These are phyloP conservation scores for Saiga tatarica DNA, from an alignment of 2,113 vertebrate species.

Conservation along the genomic window DNA sequence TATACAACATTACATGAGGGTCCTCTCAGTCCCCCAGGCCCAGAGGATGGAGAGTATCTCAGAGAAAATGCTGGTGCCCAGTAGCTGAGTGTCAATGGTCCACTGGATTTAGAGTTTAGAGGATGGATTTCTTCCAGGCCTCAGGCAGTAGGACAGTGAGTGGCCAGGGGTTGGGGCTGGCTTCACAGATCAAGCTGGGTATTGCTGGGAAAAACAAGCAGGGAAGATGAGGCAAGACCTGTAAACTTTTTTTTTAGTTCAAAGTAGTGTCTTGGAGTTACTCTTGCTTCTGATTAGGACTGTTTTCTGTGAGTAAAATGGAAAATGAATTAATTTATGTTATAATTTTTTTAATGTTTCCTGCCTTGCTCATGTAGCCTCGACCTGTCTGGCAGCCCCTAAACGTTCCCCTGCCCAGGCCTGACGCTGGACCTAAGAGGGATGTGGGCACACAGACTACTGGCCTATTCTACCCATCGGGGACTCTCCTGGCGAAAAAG, in stretches of 20 bases:
- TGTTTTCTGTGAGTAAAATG: background rate
- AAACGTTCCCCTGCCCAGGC: conserved; percentile 36
- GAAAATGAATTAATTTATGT: background rate
- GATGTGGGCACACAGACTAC: conserved; percentile 89
- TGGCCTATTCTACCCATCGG: conserved; percentile 93
- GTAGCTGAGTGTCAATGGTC: background rate
- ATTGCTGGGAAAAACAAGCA: background rate
- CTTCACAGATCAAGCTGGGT: background rate
- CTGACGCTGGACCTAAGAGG: conserved; percentile 60
- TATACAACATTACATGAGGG: background rate
- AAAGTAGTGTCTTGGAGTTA: background rate
- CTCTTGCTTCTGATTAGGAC: conserved; percentile 8
- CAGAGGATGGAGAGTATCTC: background rate
- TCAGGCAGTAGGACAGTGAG: background rate
- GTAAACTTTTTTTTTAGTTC: background rate
- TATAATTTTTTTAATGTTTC: background rate
- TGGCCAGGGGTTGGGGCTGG: background rate
- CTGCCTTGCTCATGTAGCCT: conserved; percentile 27
- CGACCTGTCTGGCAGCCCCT: conserved; percentile 78
- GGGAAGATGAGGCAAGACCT: background rate
- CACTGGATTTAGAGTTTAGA: background rate
- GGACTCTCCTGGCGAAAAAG: conserved; percentile 84
- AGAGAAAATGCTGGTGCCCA: background rate
- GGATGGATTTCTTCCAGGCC: background rate
- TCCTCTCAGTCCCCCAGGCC: background rate